Evolutionary conservation across 2,888 invertebrate species (phyloP).

Genomic region (Harpalus rubripes): DNA sequence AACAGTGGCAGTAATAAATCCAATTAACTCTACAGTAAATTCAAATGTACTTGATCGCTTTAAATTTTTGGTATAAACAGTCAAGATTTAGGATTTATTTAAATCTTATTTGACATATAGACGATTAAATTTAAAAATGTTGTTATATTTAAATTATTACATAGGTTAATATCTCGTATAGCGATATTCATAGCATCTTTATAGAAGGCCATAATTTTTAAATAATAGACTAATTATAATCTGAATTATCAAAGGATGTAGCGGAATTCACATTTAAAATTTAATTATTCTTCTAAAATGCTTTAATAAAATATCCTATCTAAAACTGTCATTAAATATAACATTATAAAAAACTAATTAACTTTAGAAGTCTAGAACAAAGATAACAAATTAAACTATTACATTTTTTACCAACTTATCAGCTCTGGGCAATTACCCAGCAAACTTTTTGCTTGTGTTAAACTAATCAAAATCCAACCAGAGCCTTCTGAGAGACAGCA

Average conservation of each 20-base stretch:
- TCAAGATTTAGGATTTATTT: too few relatives aligned
- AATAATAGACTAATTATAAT: conserved; percentile 25
- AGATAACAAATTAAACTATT: conserved; percentile 51
- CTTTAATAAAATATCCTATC: conserved; percentile 43
- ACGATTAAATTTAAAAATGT: too few relatives aligned
- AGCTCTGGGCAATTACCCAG: conserved; percentile 29
- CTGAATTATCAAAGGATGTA: conserved; percentile 27
- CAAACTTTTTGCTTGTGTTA: conserved; percentile 39
- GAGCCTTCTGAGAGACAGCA: conserved; percentile 39
- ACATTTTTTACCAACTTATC: conserved; percentile 43
- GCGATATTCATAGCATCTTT: neutral
- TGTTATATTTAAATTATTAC: neutral
- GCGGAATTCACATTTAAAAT: conserved; percentile 21
- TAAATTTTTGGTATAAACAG: too few relatives aligned
- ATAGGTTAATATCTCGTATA: neutral
- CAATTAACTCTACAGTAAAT: too few relatives aligned
- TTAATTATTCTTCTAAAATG: conserved; percentile 21
- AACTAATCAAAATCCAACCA: conserved; percentile 51
- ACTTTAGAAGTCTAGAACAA: conserved; percentile 43
- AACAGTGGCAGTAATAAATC: too few relatives aligned
- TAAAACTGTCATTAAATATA: conserved; percentile 48
- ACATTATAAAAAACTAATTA: conserved; percentile 45
- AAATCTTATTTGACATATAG: too few relatives aligned
- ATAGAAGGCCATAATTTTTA: conserved; percentile 26
- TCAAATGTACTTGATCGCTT: too few relatives aligned